Conservation (phyloP, 2,113 vertebrate genomes). For the Pluvianellus socialis region DNA sequence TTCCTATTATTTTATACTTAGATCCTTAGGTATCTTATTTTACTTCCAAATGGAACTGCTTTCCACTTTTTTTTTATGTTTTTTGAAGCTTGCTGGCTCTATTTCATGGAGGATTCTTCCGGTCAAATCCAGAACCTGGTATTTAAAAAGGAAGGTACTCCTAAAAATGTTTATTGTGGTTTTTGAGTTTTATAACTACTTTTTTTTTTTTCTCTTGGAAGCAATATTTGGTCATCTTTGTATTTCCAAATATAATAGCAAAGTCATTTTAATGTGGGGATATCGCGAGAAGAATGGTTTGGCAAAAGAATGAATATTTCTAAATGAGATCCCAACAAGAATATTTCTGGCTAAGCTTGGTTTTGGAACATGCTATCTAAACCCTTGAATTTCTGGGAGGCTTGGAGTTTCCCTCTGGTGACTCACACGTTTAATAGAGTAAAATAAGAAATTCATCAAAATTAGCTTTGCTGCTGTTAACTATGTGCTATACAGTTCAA, state of each 20-base stretch:
- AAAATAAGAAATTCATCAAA: not conserved
- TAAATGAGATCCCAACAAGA: constrained; percentile 61
- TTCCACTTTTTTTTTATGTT: not conserved
- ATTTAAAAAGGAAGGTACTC: not conserved
- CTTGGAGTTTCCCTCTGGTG: constrained; percentile 63
- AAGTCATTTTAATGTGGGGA: constrained; percentile 44
- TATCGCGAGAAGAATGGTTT: constrained; percentile 65
- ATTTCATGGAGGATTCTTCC: not conserved
- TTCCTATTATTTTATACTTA: not conserved
- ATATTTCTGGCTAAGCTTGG: constrained; percentile 60
- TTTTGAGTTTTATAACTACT: not conserved
- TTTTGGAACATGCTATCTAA: constrained; percentile 65
- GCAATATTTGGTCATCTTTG: constrained; percentile 1
- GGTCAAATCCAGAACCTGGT: not conserved
- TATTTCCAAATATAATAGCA: constrained; percentile 44
- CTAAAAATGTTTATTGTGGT: not conserved
- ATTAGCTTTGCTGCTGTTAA: not conserved
- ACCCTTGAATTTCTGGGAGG: constrained; percentile 54
- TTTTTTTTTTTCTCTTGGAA: not conserved
- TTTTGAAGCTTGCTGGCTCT: not conserved
- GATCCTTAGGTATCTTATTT: not conserved
- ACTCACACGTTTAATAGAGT: constrained; percentile 58
- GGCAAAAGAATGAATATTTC: constrained; percentile 59
- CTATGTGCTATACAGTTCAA: not conserved
- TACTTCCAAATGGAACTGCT: not conserved